phyloP scores from a whole-genome alignment of 2,888 invertebrate species.

The Aspidiotus rigidus region DNA sequence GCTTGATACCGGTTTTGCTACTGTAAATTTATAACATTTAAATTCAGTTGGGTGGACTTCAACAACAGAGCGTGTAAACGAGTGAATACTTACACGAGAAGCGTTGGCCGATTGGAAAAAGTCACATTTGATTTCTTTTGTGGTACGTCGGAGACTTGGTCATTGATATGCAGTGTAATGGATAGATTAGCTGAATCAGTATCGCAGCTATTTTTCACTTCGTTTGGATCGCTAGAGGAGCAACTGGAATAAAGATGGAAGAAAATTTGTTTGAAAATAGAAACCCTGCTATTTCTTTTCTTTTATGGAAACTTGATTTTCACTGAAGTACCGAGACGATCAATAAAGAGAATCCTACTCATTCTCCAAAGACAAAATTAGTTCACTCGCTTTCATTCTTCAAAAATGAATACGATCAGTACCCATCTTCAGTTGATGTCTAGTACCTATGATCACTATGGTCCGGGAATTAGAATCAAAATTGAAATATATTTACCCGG shows the following conservation, averaged over 20 bases:
- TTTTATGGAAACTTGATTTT: too few relatives aligned
- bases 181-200: not conserved
- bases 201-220: not conserved
- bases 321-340: too few relatives aligned
- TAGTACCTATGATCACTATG: too few relatives aligned
- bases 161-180: not conserved
- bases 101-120: not conserved
- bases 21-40: constrained; percentile 1
- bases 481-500: constrained; percentile 8
- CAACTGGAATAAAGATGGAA: not conserved
- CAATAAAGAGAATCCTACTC: too few relatives aligned
- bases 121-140: not conserved
- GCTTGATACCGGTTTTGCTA: constrained; percentile 29
- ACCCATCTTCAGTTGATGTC: too few relatives aligned
- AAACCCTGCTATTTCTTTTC: not conserved
- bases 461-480: not conserved
- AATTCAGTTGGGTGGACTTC: not conserved
- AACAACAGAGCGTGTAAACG: not conserved
- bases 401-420: too few relatives aligned
- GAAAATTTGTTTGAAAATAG: not conserved
- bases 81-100: not conserved
- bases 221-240: constrained; percentile 17
- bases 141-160: not conserved
- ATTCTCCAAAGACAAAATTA: too few relatives aligned
- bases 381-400: too few relatives aligned